Evolutionary conservation across 2,888 invertebrate genomes (phyloP), one percentile per base, ranked within the genome.

Genomic region (Apeira syringaria): DNA sequence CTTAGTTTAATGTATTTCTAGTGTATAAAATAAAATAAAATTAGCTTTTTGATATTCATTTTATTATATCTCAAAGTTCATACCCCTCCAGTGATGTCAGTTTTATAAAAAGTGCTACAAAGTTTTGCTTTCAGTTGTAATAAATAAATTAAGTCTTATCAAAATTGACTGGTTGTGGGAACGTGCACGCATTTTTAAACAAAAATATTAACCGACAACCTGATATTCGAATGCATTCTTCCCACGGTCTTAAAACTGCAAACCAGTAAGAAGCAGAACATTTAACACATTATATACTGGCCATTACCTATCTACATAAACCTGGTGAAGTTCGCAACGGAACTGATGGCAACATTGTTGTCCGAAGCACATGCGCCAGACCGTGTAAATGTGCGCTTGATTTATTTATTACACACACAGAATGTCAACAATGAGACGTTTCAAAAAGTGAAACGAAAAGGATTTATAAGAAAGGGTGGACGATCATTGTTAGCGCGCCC

Each of bases 381-480:
- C 78, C 78, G 68, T 80, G 80, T 79, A 83, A 80, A 83, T 80
- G 79, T 72, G 64, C 68, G 58, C 68, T 66, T 88, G 89, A 88
- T 88, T 87, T 89, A 89, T 89, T 89, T 87, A 89, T 88, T 83
- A 66, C 81, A 70, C 65, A 54, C 68, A 77, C 77, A 78, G 78
- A 82, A 82, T 81, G 74, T 83, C 84, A 86, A 86, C 87, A 88
- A 87, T 82, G 74, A 71, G 65, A 73, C 69, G 64, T 64, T 72
- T 79, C 81, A 79, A 83, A 87, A 86, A 86, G 81, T 85, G 84
- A 85, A 88, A 85, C 83, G 80, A 69, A 78, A 82, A 78, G n/a
- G 77, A 73, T 84, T 84, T 71, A 63, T 70, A 65, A 57, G 62
- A 80, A 85, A 80, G 82, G 83, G 82, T 80, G 74, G 68, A 71